Conservation (phyloP, 2,888 invertebrate genomes). For the Drosophila kuntzei region DNA sequence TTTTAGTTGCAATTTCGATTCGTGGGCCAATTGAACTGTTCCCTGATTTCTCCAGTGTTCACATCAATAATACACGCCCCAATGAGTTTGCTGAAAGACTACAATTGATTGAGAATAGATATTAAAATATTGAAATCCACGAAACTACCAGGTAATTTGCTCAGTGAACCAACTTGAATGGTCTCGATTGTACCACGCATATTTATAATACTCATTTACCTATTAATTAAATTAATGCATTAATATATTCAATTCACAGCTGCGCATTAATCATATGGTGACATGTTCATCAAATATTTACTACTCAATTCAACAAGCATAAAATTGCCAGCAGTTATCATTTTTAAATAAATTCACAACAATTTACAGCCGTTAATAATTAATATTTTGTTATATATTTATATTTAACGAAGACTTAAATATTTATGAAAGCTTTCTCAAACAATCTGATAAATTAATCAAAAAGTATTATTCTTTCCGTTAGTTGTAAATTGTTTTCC, state of each 20-base stretch:
- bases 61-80: conserved; percentile 51
- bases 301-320: neutral
- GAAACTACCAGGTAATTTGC: neutral
- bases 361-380: neutral
- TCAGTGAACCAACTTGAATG: neutral
- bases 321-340: neutral
- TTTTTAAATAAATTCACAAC: neutral
- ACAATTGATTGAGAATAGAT: neutral
- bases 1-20: conserved; percentile 40
- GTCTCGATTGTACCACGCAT: neutral
- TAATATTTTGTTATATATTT: neutral
- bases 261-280: conserved; percentile 19
- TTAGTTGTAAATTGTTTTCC: neutral
- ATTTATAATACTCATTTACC: neutral
- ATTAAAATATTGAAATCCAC: neutral
- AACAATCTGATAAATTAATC: neutral
- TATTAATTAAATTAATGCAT: conserved; percentile 1
- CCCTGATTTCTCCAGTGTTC: conserved; percentile 28
- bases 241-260: neutral
- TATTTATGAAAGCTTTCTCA: neutral
- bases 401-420: neutral
- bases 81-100: conserved; percentile 8
- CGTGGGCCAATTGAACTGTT: conserved; percentile 58
- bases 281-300: conserved; percentile 19
- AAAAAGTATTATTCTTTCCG: neutral